Conservation (phyloP, 2,888 invertebrate species). For the Stratiomys singularior region DNA sequence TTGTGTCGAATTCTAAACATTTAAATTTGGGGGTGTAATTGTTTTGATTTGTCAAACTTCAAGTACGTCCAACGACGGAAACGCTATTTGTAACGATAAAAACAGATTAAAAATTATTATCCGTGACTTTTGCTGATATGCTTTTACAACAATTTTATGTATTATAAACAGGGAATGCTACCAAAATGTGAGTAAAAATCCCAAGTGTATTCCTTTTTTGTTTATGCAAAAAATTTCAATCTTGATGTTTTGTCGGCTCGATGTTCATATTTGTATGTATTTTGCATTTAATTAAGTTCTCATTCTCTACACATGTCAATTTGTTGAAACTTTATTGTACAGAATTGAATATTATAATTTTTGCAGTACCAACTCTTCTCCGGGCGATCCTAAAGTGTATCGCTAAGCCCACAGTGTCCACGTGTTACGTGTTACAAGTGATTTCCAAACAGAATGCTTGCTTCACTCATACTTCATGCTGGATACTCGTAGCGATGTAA, state of each 20-base stretch:
- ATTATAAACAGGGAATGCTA: no score
- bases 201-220: no score
- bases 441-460: slow-evolving; percentile 40
- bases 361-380: slow-evolving; percentile 76
- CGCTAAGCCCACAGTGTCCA: slow-evolving; percentile 46
- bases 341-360: slow-evolving; percentile 56
- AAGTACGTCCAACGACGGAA: no score
- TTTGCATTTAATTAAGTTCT: neutral
- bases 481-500: slow-evolving; percentile 31
- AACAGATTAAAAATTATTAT: no score
- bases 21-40: no score
- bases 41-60: no score
- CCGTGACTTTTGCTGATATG: no score
- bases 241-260: neutral
- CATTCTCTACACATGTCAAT: neutral
- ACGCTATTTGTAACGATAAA: no score
- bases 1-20: no score
- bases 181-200: no score
- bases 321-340: slow-evolving; percentile 13
- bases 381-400: slow-evolving; percentile 69
- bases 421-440: slow-evolving; percentile 15
- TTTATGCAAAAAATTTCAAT: no score
- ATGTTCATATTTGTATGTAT: neutral
- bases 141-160: no score
- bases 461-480: slow-evolving; percentile 40